These are phyloP conservation scores for Eretmocerus hayati DNA, from an alignment of 2,888 invertebrate species.

Conservation along the genomic window DNA sequence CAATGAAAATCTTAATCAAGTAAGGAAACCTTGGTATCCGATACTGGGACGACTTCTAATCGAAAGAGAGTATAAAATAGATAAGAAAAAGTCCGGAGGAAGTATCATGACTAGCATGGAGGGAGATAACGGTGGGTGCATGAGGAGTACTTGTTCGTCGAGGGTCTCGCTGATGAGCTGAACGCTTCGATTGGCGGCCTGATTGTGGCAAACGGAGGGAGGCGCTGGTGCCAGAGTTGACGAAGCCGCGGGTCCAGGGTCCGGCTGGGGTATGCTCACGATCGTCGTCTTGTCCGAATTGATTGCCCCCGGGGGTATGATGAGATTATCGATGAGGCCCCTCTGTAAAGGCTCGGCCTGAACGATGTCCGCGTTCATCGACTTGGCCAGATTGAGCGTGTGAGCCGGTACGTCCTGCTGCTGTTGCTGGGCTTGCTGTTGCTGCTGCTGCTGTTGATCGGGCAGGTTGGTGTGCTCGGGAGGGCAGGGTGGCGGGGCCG, in stretches of 20 bases:
- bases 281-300: slow-evolving; percentile 31
- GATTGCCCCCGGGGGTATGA: slow-evolving; percentile 35
- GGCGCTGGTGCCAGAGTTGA: neutral
- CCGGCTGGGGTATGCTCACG: slow-evolving; percentile 26
- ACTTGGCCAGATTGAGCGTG: slow-evolving; percentile 29
- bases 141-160: slow-evolving; percentile 28
- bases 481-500: neutral
- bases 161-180: slow-evolving; percentile 30
- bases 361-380: slow-evolving; percentile 34
- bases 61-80: too few relatives aligned
- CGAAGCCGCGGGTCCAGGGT: neutral
- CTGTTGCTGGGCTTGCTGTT: neutral
- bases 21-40: too few relatives aligned
- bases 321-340: slow-evolving; percentile 31
- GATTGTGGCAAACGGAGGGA: neutral
- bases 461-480: neutral
- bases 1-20: too few relatives aligned
- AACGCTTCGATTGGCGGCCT: slow-evolving; percentile 30
- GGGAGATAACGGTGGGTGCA: too few relatives aligned
- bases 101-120: too few relatives aligned
- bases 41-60: too few relatives aligned
- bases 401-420: slow-evolving; percentile 18
- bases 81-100: too few relatives aligned
- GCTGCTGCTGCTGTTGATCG: neutral
- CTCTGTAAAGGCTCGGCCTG: slow-evolving; percentile 31